Evolutionary conservation across 2,113 vertebrate species (phyloP).

Genomic region (Rhinoptilus africanus): DNA sequence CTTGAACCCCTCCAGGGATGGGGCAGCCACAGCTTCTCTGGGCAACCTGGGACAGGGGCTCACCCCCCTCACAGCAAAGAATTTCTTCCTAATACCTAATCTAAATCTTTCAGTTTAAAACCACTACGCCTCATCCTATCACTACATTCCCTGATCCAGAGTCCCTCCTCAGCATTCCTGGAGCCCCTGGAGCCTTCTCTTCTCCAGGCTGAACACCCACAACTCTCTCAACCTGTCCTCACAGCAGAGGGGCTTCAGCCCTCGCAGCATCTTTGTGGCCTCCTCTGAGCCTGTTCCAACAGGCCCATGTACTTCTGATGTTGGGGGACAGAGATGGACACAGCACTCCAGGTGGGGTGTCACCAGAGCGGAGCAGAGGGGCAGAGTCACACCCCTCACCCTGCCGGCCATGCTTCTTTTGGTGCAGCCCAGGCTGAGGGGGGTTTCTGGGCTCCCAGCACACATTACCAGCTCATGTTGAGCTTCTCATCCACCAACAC

Average conservation of each 20-base stretch:
- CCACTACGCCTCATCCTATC: neutral
- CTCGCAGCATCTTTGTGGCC: neutral
- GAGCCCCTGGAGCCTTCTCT: neutral
- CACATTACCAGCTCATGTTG: neutral
- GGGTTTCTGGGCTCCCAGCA: neutral
- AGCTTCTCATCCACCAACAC: neutral
- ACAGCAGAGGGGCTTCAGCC: neutral
- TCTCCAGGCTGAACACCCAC: neutral
- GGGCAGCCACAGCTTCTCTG: neutral
- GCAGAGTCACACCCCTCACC: neutral
- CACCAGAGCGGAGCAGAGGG: neutral
- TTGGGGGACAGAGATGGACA: neutral
- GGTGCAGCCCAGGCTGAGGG: neutral
- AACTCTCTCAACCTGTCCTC: neutral
- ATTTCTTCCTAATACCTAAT: neutral
- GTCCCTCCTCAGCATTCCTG: neutral
- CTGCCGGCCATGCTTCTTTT: neutral
- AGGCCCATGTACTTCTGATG: neutral
- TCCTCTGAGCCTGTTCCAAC: neutral
- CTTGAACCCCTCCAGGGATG: neutral
- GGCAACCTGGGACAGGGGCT: neutral
- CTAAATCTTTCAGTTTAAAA: neutral
- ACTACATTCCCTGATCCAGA: neutral
- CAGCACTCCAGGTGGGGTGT: neutral
- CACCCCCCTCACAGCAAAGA: neutral